A percentile compares a stretch with the other conserved stretches of the same genome.
Evolutionary conservation across 2,113 vertebrate genomes (phyloP).

Genomic region (Brachyhypopomus gauderio): DNA sequence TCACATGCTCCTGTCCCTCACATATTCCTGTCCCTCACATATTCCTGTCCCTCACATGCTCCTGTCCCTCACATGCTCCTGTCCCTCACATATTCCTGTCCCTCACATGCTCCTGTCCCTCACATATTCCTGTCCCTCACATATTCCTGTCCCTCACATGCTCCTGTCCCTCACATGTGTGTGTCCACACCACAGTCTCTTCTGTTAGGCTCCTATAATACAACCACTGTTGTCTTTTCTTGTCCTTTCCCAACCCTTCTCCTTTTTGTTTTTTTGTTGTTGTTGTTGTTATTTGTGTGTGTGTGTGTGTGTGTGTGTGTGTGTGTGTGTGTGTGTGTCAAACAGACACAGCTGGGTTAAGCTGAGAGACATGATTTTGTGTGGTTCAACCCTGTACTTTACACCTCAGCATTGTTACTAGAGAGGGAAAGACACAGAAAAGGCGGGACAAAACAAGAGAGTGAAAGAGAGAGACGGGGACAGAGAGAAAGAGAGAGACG

Average conservation of each 20-base stretch:
- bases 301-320: not conserved
- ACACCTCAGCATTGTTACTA: too few relatives aligned
- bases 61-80: too few relatives aligned
- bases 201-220: not conserved
- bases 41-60: not conserved
- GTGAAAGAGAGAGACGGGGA: not conserved
- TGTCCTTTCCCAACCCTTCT: conserved; percentile 36
- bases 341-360: conserved; percentile 13
- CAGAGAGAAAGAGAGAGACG: not conserved
- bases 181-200: not conserved
- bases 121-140: too few relatives aligned
- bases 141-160: not conserved
- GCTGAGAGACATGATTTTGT: conserved; percentile 6
- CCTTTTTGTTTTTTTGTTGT: not conserved
- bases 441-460: not conserved
- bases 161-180: not conserved
- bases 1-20: too few relatives aligned
- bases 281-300: not conserved
- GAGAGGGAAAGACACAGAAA: not conserved
- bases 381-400: not conserved
- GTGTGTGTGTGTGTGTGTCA: not conserved
- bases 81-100: too few relatives aligned
- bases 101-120: not conserved
- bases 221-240: conserved; percentile 28
- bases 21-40: not conserved